Evolutionary conservation across 2,888 invertebrate species (phyloP).

Genomic region (Drosophila nr. medialis): DNA sequence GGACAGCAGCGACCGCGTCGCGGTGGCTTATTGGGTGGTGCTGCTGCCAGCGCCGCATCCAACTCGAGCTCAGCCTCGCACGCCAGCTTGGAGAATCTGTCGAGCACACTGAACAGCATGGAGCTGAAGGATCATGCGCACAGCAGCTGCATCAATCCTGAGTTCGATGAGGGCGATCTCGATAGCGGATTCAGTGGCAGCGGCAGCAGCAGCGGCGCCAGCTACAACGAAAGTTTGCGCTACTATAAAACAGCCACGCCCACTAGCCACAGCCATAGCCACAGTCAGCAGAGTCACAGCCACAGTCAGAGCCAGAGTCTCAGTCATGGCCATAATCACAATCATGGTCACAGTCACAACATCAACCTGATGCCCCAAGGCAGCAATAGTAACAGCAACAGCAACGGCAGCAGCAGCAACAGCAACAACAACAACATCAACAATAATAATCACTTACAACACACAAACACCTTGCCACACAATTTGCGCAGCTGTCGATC

Average conservation of each 20-base stretch:
- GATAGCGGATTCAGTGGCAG: slow-evolving; percentile 90
- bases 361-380: slow-evolving; percentile 30
- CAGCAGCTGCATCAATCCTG: slow-evolving; percentile 84
- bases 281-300: slow-evolving; percentile 43
- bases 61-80: slow-evolving; percentile 80
- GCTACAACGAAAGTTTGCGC: slow-evolving; percentile 91
- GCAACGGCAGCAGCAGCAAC: slow-evolving; percentile 9
- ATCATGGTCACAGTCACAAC: slow-evolving; percentile 23
- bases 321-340: neutral
- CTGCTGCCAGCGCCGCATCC: slow-evolving; percentile 71
- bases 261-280: slow-evolving; percentile 60
- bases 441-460: slow-evolving; percentile 48
- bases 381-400: slow-evolving; percentile 17
- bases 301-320: slow-evolving; percentile 29
- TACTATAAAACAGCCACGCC: slow-evolving; percentile 84
- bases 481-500: slow-evolving; percentile 84
- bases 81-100: slow-evolving; percentile 83
- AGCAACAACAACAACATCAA: slow-evolving; percentile 31
- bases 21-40: slow-evolving; percentile 80
- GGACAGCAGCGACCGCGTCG: slow-evolving; percentile 74
- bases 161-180: slow-evolving; percentile 87
- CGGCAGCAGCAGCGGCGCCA: slow-evolving; percentile 92
- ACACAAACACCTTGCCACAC: slow-evolving; percentile 80
- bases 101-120: slow-evolving; percentile 84
- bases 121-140: slow-evolving; percentile 84